phyloP scores from a whole-genome alignment of 2,113 vertebrate genomes.

The Gambusia holbrooki region DNA sequence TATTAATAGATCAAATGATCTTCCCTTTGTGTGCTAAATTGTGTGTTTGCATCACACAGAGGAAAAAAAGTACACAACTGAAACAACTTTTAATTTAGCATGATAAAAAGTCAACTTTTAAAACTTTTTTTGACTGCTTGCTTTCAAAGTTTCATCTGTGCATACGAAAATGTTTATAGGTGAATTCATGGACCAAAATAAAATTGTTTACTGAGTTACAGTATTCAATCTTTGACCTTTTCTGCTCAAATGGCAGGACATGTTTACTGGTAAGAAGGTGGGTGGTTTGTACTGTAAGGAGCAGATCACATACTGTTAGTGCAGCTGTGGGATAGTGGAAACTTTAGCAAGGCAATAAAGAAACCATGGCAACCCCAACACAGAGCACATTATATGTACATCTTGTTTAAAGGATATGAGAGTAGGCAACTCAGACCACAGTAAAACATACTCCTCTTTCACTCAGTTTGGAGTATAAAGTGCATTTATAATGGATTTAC shows the following conservation, averaged over 20 bases:
- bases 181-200: slow-evolving; percentile 8
- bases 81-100: neutral
- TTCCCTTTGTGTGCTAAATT: neutral
- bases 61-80: neutral
- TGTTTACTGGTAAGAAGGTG: slow-evolving; percentile 25
- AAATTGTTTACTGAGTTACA: neutral
- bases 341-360: slow-evolving; percentile 30
- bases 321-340: slow-evolving; percentile 45
- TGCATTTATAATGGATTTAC: too few relatives aligned
- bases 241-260: slow-evolving; percentile 40
- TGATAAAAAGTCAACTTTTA: neutral
- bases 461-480: too few relatives aligned
- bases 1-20: neutral
- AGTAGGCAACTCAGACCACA: neutral
- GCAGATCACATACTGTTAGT: slow-evolving; percentile 49
- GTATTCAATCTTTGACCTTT: slow-evolving; percentile 25
- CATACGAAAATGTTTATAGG: slow-evolving; percentile 5
- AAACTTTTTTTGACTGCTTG: neutral
- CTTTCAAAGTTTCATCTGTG: neutral
- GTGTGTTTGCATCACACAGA: neutral
- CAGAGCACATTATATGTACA: slow-evolving; percentile 39
- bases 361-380: slow-evolving; percentile 53
- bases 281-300: slow-evolving; percentile 31
- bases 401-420: slow-evolving; percentile 15
- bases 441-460: neutral